Base-by-base conservation (phyloP, 2,797 vertebrate genomes). In the Arremon brunneinucha region DNA sequence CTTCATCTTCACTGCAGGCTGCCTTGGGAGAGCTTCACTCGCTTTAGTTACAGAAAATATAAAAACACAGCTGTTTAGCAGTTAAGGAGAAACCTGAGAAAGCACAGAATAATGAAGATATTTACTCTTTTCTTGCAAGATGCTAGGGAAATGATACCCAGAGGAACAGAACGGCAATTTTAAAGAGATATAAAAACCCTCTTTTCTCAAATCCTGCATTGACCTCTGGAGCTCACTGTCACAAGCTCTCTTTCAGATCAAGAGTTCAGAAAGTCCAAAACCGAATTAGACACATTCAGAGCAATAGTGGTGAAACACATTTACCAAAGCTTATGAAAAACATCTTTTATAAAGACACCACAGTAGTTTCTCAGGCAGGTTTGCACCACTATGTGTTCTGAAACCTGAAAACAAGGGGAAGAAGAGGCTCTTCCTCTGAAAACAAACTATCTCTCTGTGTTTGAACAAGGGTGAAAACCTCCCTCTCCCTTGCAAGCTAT, bases 31-130 rank as follows among this genome's bases (percentile, higher is more conserved):
- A 94, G 41, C 52, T 63, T 93, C 70, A 7, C 70, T 94, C 46
- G 15, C 93, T 88, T 95, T 94, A 94, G 89, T 94, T 94, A 96
- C 95, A 81, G 77, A 81, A 93, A 94, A 93, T 83, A 90, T 72
- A 91, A 94, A 94, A 93, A 56, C 78, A 76, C 86, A 95, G 92
- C 94, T 96, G 93, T 77, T 97, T 88, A 95, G 95, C 91, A 84
- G 85, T 70, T 95, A 86, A 72, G 72, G 83, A 83, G 80, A 83
- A 89, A 68, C 59, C 67, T 57, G 74, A 95, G 91, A 86, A 94
- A 93, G 80, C 80, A 91, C 77, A 90, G 91, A 91, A 91, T 91
- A 95, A 94, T 79, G 91, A 94, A 88, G 91, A 87, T 96, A 94
- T 96, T 96, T 95, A 96, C 89, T 90, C 89, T 93, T 81, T 75